Conservation (phyloP, 1,140 invertebrate genomes). For the Ylistrum balloti region DNA sequence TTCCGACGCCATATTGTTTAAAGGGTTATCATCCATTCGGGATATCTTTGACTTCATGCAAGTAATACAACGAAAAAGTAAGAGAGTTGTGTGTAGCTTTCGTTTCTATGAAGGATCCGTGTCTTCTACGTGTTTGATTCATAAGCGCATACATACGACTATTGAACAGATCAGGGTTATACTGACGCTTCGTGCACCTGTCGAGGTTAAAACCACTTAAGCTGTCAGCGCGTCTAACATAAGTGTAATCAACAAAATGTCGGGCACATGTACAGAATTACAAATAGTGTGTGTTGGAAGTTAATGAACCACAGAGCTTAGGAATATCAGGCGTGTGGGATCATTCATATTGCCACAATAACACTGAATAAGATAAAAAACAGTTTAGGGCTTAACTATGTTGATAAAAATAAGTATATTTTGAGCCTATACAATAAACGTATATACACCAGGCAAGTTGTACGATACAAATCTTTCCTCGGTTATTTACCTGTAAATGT, state of each 20-base stretch:
- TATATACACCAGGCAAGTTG: too few relatives aligned
- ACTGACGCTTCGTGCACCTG: neutral
- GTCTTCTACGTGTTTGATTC: neutral
- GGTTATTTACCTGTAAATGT: too few relatives aligned
- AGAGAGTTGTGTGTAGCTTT: neutral
- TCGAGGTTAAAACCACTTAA: neutral
- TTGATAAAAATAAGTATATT: too few relatives aligned
- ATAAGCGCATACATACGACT: neutral
- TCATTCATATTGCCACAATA: neutral
- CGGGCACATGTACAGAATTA: neutral
- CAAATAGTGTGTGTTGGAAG: neutral
- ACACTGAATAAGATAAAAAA: neutral
- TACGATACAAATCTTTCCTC: too few relatives aligned
- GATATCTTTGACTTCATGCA: neutral
- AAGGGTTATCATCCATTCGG: neutral
- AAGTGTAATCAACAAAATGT: neutral
- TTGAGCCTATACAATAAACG: too few relatives aligned
- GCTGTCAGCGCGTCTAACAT: neutral
- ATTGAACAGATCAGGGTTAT: neutral
- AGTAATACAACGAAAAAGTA: neutral
- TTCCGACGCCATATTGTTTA: constrained; percentile 32
- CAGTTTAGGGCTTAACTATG: neutral
- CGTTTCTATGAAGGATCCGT: neutral
- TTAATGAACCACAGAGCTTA: neutral
- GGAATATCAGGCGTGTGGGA: neutral